Base-by-base conservation (phyloP, 2,888 invertebrate species). In the Peribatodes rhomboidaria region DNA sequence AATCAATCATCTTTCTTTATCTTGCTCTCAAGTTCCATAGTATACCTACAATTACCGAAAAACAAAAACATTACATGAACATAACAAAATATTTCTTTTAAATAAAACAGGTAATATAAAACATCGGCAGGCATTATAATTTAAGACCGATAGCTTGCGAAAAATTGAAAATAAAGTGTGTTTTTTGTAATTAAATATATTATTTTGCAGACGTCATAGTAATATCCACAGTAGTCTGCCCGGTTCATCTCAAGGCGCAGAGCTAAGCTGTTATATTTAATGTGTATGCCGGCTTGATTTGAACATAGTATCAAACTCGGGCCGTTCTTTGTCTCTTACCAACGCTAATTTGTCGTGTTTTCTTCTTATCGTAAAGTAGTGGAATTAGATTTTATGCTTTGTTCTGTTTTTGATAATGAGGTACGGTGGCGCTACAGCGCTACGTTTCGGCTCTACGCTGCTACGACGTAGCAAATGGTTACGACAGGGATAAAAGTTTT, bases 301-400 rank as follows among this genome's bases (percentile, higher is more conserved):
- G 92, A 93, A 92, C 90, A 81, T 92, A 93, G 89, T 93, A 93
- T 91, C 92, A 92, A 92, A 93, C 90, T 93, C 92, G 68, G 83
- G 69, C 81, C 90, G 88, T 92, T 91, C 89, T 85, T 92, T 87
- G 87, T 89, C 85, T 87, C 85, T 87, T 84, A 84, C 88, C 89
- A 88, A 89, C 85, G 84, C 88, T 90, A 91, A 92, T 93, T 92
- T 92, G 91, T 91, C 89, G 85, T 86, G 83, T 87, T 87, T 88
- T 82, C 87, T 88, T 82, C 78, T 88, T 86, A 86, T 82, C 78
- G 75, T 81, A 82, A 84, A 86, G 72, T 86, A 86, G 86, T 81
- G 76, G 77, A 75, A 89, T 90, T 87, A 87, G 83, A 87, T 84
- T 89, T 91, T 88, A 89, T 82, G 85, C 73, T 79, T 78, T 78